Evolutionary conservation across 2,113 vertebrate species (phyloP), one percentile per base, ranked within the genome.

Genomic region (Bufo gargarizans): DNA sequence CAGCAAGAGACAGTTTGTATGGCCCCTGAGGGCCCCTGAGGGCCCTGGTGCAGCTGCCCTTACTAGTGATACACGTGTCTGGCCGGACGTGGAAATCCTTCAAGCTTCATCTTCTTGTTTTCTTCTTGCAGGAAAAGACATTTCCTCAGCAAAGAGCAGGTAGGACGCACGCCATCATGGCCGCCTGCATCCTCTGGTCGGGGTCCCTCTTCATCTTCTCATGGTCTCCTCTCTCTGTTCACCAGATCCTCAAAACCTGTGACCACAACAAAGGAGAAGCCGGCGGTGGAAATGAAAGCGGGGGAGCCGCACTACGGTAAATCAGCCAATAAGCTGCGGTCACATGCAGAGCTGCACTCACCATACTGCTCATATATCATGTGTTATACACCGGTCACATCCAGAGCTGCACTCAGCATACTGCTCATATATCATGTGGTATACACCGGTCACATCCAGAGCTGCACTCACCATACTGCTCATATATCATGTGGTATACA

Each of bases 71-170:
- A 33, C 33, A 33, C 1, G 1, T 33, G 33, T 33, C 33, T 33
- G 33, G 33, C 33, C 33, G 33, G 33, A 33, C 1, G 33, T 33
- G 12, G 45, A 17, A 47, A 47, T 76, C 16, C 12, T 47, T 4
- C 9, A 19, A 45, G 12, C 13, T n/a, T 47, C n/a, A 59, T 59
- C 22, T 2, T 77, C 10, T 89, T 91, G 0, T 91, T 90, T 91
- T 87, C 69, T 82, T 89, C 84, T 91, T 81, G 88, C 90, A 93
- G 95, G 90, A 89, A 94, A 94, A 91, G 92, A 92, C 91, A 91
- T 89, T 20, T 91, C 94, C 0, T 67, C 94, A 90, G 95, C 95
- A 89, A 94, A 94, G 94, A 92, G 92, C 92, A 91, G 95, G 95
- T 96, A 90, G 92, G 95, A 76, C n/a, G 0, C 5, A 0, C n/a